Evolutionary conservation across 2,113 vertebrate genomes (phyloP).

Genomic region (Passerina amoena): DNA sequence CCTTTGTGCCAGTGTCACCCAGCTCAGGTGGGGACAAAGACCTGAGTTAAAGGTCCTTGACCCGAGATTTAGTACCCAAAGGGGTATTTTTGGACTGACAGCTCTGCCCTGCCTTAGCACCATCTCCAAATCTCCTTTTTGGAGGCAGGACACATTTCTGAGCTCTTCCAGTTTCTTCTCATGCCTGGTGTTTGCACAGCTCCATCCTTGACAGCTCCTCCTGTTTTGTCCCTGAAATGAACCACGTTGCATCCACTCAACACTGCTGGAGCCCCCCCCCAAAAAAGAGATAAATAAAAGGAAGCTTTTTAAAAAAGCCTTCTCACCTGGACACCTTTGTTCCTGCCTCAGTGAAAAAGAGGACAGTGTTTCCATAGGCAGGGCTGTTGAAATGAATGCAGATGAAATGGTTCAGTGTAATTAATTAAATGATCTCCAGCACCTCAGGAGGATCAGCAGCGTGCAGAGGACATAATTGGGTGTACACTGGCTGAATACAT

Average conservation of each 20-base stretch:
- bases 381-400: background rate
- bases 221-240: background rate
- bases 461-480: background rate
- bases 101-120: background rate
- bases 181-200: background rate
- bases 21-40: background rate
- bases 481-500: background rate
- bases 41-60: background rate
- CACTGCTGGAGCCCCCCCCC: background rate
- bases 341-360: background rate
- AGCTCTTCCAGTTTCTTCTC: background rate
- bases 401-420: background rate
- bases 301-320: background rate
- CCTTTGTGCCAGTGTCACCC: background rate
- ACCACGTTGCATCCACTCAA: background rate
- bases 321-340: background rate
- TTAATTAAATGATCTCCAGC: conserved; percentile 16
- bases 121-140: background rate
- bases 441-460: background rate
- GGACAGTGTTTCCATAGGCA: background rate
- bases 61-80: background rate
- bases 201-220: background rate
- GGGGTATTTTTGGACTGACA: background rate
- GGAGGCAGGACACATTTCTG: background rate
- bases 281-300: background rate